Evolutionary conservation across 1,140 invertebrate genomes (phyloP), one percentile per base, ranked within the genome.

Genomic region (Scaptomyza montana): DNA sequence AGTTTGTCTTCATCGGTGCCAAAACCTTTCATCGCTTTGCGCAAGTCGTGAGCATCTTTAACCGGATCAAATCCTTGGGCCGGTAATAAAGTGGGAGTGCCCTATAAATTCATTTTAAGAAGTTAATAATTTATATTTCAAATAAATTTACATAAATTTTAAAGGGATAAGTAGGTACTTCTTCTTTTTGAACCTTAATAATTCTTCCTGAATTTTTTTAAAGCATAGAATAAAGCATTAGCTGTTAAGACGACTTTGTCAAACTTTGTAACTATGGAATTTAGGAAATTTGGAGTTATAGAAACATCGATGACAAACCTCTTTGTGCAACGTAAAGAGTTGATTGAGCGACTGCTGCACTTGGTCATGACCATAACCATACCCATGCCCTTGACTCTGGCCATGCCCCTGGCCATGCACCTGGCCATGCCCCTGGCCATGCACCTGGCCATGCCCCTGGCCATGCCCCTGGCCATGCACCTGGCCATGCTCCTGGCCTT

Each of bases 21-120:
- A 72, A 96, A 95, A 33, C 95, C 96, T 92, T 97, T 96, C 96
- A 98, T 98, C 9, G 97, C 97, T 89, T 97, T 96, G 46, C 96
- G 94, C 12, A 98, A 92, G 6, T 93, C 93, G 92, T 96, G 95
- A 0, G 97, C 97, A 94, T 98, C 97, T 46, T 92, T 92, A 46
- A 94, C 93, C 0, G 96, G 92, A 92, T 97, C 93, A 78, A 97
- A 96, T 16, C 92, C 91, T 33, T 92, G 90, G 25, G 92, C 92
- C 28, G 95, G 93, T 19, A 92, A 77, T n/a, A 97, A 93, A 6
- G 95, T 96, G 43, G 95, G 95, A 12, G 93, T 94, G 19, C 93
- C 91, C 94, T 95, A 72, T 9, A 93, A 93, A n/a, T n/a, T 3
- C 12, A 43, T 41, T 0, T 21, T n/a, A n/a, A n/a, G 60, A 10